These are phyloP conservation scores for Ephestia elutella DNA, from an alignment of 1,140 invertebrate genomes.

Conservation along the genomic window DNA sequence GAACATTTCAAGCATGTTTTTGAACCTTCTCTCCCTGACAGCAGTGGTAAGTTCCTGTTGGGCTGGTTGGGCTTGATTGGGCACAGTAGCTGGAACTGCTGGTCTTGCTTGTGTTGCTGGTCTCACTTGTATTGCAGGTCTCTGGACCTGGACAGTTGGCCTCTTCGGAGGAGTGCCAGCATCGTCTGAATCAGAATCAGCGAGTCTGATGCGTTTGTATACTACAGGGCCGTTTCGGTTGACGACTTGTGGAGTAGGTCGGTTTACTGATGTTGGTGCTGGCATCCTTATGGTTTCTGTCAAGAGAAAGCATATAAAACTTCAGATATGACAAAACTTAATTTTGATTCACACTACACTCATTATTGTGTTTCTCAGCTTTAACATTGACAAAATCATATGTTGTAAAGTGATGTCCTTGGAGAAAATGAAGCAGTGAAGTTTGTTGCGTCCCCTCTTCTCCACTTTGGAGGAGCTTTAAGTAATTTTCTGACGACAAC, in stretches of 20 bases:
- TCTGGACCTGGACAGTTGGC: slow-evolving; percentile 23
- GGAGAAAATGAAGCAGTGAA: too few relatives aligned
- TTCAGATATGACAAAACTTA: background rate
- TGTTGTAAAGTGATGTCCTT: too few relatives aligned
- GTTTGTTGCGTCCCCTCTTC: too few relatives aligned
- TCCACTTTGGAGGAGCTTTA: too few relatives aligned
- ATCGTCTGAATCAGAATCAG: slow-evolving; percentile 67
- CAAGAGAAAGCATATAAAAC: background rate
- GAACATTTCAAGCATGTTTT: slow-evolving; percentile 72
- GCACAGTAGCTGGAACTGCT: background rate
- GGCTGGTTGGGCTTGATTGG: background rate
- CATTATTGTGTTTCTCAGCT: too few relatives aligned
- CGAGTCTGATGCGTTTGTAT: slow-evolving; percentile 63
- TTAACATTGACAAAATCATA: too few relatives aligned
- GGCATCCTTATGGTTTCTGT: slow-evolving; percentile 46
- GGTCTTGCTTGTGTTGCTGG: slow-evolving; percentile 22
- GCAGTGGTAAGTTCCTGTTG: slow-evolving; percentile 47
- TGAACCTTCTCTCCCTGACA: slow-evolving; percentile 61
- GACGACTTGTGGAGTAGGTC: slow-evolving; percentile 7
- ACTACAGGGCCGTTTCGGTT: slow-evolving; percentile 40
- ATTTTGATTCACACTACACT: too few relatives aligned
- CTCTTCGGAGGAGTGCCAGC: slow-evolving; percentile 54
- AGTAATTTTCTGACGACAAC: too few relatives aligned
- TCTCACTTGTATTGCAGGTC: background rate
- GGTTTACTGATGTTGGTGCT: slow-evolving; percentile 36